Conservation (phyloP, 2,113 vertebrate species). For the Albula glossodonta region DNA sequence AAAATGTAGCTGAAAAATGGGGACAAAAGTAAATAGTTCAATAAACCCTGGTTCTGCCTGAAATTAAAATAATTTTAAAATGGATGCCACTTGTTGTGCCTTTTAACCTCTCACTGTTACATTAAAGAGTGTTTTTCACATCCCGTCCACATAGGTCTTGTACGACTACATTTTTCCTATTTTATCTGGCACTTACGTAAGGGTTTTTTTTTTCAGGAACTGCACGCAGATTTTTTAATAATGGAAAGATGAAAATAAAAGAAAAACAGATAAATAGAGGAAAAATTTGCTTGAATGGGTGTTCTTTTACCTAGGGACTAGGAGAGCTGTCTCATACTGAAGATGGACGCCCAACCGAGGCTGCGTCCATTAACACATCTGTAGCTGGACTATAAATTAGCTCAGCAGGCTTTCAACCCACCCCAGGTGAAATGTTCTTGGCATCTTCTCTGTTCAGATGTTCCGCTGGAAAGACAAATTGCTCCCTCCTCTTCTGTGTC, state of each 20-base stretch:
- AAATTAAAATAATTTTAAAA: background rate
- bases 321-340: slow-evolving; percentile 38
- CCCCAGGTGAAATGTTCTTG: slow-evolving; percentile 40
- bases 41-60: background rate
- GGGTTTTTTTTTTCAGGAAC: too few species aligned
- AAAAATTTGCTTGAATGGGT: background rate
- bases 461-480: slow-evolving; percentile 55
- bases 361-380: slow-evolving; percentile 42
- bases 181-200: too few species aligned
- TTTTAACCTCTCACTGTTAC: too few species aligned
- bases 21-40: background rate
- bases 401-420: slow-evolving; percentile 33
- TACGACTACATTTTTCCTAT: too few species aligned
- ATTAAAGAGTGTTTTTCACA: too few species aligned
- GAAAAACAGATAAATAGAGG: too few species aligned
- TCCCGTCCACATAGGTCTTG: too few species aligned
- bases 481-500: slow-evolving; percentile 34
- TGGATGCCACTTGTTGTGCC: too few species aligned
- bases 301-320: slow-evolving; percentile 9
- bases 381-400: slow-evolving; percentile 48
- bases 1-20: background rate
- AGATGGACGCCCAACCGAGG: slow-evolving; percentile 40
- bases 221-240: too few species aligned
- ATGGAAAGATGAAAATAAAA: too few species aligned
- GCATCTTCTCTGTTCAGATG: slow-evolving; percentile 4